These are phyloP conservation scores for Nyctibius grandis DNA, from an alignment of 2,797 vertebrate genomes.

Conservation along the genomic window DNA sequence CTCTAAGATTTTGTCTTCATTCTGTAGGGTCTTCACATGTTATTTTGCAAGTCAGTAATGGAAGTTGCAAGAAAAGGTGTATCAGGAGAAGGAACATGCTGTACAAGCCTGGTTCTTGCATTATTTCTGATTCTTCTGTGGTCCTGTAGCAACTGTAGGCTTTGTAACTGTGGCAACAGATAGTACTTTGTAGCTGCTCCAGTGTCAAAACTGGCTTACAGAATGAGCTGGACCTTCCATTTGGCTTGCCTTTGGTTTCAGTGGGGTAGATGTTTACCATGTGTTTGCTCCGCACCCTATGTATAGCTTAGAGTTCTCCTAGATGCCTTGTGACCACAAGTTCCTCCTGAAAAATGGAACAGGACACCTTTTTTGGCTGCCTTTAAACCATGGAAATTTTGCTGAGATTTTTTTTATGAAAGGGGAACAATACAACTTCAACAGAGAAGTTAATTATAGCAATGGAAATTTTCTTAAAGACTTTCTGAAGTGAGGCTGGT, in stretches of 20 bases:
- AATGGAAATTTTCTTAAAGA: constrained; percentile 32
- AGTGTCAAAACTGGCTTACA: neutral
- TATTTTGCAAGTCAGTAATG: neutral
- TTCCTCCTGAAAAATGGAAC: constrained; percentile 1
- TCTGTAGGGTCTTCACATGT: neutral
- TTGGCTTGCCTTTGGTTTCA: neutral
- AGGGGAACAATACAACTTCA: constrained; percentile 27
- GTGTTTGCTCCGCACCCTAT: neutral
- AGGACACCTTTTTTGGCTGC: constrained; percentile 23
- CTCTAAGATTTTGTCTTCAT: neutral
- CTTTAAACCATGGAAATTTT: neutral
- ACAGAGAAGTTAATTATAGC: constrained; percentile 34
- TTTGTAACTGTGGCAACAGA: no score
- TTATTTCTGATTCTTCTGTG: neutral
- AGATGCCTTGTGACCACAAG: neutral
- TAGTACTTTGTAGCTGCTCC: neutral
- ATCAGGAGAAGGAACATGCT: neutral
- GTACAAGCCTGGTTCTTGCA: neutral
- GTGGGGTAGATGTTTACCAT: neutral
- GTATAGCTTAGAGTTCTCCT: neutral
- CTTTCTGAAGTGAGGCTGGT: constrained; percentile 31
- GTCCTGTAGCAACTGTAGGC: neutral
- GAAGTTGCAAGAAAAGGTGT: neutral
- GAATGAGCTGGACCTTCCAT: neutral
- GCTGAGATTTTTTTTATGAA: neutral